Conservation (phyloP, 2,888 invertebrate genomes). For the Morinoia aosen region DNA sequence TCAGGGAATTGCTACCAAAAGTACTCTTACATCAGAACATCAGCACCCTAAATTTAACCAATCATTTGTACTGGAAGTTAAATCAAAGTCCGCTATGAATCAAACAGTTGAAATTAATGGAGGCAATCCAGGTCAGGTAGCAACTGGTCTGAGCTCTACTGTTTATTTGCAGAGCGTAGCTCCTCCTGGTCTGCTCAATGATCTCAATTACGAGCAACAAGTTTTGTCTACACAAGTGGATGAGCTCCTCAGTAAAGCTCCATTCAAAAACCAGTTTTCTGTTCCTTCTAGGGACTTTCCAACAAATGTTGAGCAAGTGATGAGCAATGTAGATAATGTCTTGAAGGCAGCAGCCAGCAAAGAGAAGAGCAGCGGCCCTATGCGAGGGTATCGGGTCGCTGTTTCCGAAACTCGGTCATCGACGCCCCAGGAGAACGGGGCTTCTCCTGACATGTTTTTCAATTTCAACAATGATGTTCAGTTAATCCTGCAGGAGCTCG, state of each 20-base stretch:
- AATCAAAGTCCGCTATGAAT: background rate
- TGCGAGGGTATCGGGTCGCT: background rate
- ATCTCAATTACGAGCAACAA: background rate
- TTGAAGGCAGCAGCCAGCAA: background rate
- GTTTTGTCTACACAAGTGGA: background rate
- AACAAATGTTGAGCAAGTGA: background rate
- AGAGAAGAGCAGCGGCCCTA: background rate
- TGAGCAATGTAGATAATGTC: background rate
- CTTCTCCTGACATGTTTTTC: background rate
- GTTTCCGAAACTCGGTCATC: background rate
- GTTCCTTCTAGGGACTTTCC: background rate
- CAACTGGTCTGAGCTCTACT: background rate
- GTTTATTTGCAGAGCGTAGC: background rate
- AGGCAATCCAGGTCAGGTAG: background rate
- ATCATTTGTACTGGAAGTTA: background rate
- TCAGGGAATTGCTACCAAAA: background rate
- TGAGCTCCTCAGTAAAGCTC: background rate
- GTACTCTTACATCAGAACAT: background rate
- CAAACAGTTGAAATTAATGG: background rate
- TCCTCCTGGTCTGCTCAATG: slow-evolving; percentile 14
- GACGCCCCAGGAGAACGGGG: background rate
- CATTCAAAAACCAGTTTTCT: background rate
- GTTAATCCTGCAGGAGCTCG: background rate
- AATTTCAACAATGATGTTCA: slow-evolving; percentile 12
- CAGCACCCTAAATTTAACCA: background rate